Percentiles rank a stretch among this genome's conserved stretches.
Conservation (phyloP, 2,113 vertebrate species). For the Haplochromis vanheusdeni region DNA sequence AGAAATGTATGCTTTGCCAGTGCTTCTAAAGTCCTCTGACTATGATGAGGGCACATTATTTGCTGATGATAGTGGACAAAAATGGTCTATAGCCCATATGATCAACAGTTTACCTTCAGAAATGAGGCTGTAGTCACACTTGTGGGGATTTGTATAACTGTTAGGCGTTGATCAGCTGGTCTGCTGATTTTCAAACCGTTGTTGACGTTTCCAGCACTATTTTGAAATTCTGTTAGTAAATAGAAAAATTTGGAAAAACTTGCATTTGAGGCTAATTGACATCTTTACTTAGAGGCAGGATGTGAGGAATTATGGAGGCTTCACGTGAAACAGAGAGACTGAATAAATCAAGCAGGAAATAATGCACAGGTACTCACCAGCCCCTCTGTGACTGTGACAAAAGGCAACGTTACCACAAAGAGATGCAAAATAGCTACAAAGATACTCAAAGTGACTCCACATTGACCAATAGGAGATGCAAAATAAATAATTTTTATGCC, state of each 20-base stretch:
- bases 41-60: background rate
- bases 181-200: background rate
- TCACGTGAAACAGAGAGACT: background rate
- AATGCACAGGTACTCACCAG: accelerated
- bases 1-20: background rate
- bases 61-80: background rate
- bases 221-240: background rate
- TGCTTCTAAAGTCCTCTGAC: background rate
- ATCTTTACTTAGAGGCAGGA: background rate
- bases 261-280: accelerated
- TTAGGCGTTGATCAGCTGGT: background rate
- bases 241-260: background rate
- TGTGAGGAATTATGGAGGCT: background rate
- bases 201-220: background rate
- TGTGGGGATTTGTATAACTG: conserved; percentile 50
- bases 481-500: background rate
- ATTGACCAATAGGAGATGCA: background rate
- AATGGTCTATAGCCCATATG: accelerated
- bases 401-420: background rate
- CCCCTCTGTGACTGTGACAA: background rate
- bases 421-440: background rate
- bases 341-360: background rate
- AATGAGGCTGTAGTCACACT: conserved; percentile 51
- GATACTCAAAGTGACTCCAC: background rate
- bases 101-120: conserved; percentile 58